Evolutionary conservation across 2,113 vertebrate genomes (phyloP), one percentile per base, ranked within the genome.

Genomic region (Embiotoca jacksoni): DNA sequence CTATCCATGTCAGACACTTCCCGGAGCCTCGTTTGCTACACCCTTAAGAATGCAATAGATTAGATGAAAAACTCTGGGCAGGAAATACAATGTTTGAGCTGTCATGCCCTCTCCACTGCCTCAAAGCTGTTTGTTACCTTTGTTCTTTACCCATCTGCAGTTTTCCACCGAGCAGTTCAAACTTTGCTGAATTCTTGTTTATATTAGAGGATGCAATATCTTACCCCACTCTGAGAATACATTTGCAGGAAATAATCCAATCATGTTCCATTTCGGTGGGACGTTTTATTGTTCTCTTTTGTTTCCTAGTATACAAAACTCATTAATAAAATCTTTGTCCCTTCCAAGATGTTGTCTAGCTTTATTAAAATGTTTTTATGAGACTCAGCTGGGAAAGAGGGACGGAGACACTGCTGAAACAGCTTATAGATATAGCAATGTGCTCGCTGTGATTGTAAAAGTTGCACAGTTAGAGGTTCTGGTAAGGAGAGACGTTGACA

Each of bases 351-450:
- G 73, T 82, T 62, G 81, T 91, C 74, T 73, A 73, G 65, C 80
- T 91, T 84, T 90, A 88, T 92, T 91, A 88, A 84, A 87, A 87
- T 73, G 44, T 87, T 82, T 88, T 86, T 61, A 88, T 87, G 80
- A 86, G 85, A 79, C 69, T 88, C 80, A 77, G 78, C 76, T 78
- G 75, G 66, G 75, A 60, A 61, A 61, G 55, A 61, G 49, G 61
- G 63, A 65, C 44, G 31, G 50, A 68, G 50, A 60, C 56, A 64
- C 39, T 75, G 80, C 72, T 88, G 79, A 91, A 83, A 71, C 78
- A 72, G 85, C 81, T 78, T 80, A 83, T 60, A 70, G 36, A 87
- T 78, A 73, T 47, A 60, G 39, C 62, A 61, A 57, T 30, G 52
- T 44, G 70, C 77, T 68, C 2, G 3, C 23, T 61, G 75, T 36